Evolutionary conservation across 1,140 invertebrate genomes (phyloP), one percentile per base, ranked within the genome.

Genomic region (Neodiprion pinetum): DNA sequence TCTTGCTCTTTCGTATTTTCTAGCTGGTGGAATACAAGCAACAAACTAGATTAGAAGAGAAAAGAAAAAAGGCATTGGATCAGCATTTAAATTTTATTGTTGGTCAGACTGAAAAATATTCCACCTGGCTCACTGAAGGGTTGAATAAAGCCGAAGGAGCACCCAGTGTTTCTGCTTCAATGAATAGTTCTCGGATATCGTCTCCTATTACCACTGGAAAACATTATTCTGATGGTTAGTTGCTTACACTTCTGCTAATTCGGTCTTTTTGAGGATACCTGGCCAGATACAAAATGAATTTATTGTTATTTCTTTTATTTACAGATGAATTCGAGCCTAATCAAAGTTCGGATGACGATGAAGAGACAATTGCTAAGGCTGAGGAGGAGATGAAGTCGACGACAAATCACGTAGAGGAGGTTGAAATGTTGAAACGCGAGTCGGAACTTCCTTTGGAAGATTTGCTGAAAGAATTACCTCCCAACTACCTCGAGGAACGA

Each of bases 81-180:
- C 94, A 99, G 79, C 98, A 99, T 87, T 90, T 99, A 23, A 98
- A 97, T 87, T 99, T 99, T 84, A 98, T 99, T 83, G 97, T 99
- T 67, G 97, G 98, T 89, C 97, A 99, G 89, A 99, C 98, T 0
- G 98, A 99, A 89, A 98, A 98, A 85, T 99, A 98, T 90, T 99
- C 97, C 40, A 95, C 95, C 4, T 93, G 96, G 88, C 87, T 98
- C 48, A 95, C 96, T 9, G 95, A 95, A 85, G 94, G 94, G 72
- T 93, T 96, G 88, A 94, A 93, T 81, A 92, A 92, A 84, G 87
- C 90, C n/a, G 86, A 89, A 50, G 85, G 86, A 21, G 80, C 76
- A 73, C 85, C 85, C 74, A 87, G 85, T 79, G 82, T 87, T 73
- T 83, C 85, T 67, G 88, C 88, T 7, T 90, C 91, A 76, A 89